A percentile compares a stretch with the other conserved stretches of the same genome.
phyloP scores from a whole-genome alignment of 2,888 invertebrate species.

The Aelia acuminata region DNA sequence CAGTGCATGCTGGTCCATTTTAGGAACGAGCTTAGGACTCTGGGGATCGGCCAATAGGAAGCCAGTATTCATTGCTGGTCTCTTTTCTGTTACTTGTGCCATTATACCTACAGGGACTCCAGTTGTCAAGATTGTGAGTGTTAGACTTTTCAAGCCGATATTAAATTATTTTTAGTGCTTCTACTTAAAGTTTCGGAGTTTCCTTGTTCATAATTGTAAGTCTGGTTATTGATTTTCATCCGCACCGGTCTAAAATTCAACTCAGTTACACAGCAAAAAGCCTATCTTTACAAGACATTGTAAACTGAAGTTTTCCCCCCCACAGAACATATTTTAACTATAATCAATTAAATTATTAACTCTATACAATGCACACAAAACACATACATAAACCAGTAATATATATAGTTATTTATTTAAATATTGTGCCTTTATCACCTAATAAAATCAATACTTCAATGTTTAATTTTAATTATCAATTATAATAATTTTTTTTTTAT shows the following conservation, averaged over 20 bases:
- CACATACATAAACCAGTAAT: neutral
- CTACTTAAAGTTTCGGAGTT: neutral
- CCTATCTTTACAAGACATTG: neutral
- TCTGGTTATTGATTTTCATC: neutral
- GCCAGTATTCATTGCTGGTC: conserved; percentile 14
- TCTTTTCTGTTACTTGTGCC: conserved; percentile 55
- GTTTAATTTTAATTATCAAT: neutral
- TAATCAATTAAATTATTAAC: neutral
- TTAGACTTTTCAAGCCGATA: neutral
- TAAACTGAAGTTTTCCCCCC: neutral
- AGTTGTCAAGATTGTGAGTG: conserved; percentile 43
- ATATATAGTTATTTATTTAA: neutral
- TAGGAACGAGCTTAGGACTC: conserved; percentile 71
- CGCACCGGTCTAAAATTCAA: neutral
- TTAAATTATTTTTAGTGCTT: conserved; percentile 25
- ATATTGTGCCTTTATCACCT: neutral
- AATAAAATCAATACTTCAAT: neutral
- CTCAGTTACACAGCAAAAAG: neutral
- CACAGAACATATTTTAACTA: neutral
- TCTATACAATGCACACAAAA: neutral
- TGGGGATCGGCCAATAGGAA: conserved; percentile 69
- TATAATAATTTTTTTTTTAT: too few relatives aligned
- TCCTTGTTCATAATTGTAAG: neutral
- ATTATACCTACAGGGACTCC: conserved; percentile 34
- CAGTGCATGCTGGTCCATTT: conserved; percentile 70